Evolutionary conservation across 1,140 invertebrate species (phyloP).

Genomic region (Procambarus virginalis): DNA sequence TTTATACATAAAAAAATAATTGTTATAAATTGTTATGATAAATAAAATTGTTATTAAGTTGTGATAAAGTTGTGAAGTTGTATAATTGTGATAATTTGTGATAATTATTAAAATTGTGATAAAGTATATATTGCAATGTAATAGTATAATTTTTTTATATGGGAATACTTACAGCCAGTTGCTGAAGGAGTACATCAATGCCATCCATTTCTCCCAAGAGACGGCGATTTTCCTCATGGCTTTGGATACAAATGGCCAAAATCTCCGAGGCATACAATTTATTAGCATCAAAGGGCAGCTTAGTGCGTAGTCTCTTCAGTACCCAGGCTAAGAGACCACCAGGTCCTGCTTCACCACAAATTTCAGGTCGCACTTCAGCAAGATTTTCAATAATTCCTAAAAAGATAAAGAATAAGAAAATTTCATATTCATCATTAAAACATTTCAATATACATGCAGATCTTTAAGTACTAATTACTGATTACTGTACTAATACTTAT

Average conservation of each 20-base stretch:
- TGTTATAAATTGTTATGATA: no score
- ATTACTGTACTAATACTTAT: no score
- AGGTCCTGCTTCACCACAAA: constrained; percentile 85
- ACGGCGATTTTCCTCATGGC: constrained; percentile 76
- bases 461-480: no score
- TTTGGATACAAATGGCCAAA: constrained; percentile 95
- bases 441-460: no score
- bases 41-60: no score
- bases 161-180: constrained; percentile 85
- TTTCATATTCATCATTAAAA: no score
- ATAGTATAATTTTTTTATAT: background rate
- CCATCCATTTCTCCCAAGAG: constrained; percentile 93
- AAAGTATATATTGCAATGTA: no score
- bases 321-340: constrained; percentile 92
- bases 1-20: no score
- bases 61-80: no score
- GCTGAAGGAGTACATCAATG: constrained; percentile 96
- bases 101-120: no score
- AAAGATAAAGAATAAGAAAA: background rate
- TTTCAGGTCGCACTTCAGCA: constrained; percentile 90
- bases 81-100: no score
- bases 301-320: constrained; percentile 89
- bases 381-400: constrained; percentile 89
- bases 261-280: constrained; percentile 98
- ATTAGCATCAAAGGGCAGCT: constrained; percentile 94